phyloP scores from a whole-genome alignment of 2,888 invertebrate genomes.

The Limenitis camilla region DNA sequence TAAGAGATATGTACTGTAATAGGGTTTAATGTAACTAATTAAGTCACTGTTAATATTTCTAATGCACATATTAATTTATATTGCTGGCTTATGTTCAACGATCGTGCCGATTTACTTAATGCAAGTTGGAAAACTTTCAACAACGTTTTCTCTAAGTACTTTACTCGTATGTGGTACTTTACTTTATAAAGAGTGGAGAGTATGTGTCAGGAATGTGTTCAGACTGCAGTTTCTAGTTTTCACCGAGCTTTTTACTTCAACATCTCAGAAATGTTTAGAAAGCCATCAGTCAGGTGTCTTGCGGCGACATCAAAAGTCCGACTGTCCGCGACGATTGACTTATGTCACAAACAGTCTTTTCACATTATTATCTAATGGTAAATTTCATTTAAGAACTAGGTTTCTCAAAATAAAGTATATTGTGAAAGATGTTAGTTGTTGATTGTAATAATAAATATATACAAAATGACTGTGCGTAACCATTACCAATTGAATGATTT shows the following conservation, averaged over 20 bases:
- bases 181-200: slow-evolving; percentile 33
- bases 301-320: slow-evolving; percentile 55
- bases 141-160: slow-evolving; percentile 15
- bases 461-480: no score
- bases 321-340: slow-evolving; percentile 33
- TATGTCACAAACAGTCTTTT: neutral
- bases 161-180: slow-evolving; percentile 23
- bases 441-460: no score
- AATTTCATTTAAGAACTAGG: neutral
- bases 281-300: slow-evolving; percentile 66
- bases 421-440: no score
- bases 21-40: no score
- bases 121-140: slow-evolving; percentile 17
- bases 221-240: slow-evolving; percentile 61
- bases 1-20: no score
- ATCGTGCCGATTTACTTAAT: neutral
- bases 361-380: neutral
- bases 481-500: no score
- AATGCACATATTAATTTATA: no score
- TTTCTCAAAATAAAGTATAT: no score
- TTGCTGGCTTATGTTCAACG: no score
- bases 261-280: slow-evolving; percentile 63
- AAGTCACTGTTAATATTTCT: no score
- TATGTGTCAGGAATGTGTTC: slow-evolving; percentile 47
- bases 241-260: slow-evolving; percentile 58